phyloP scores from a whole-genome alignment of 2,797 vertebrate genomes.

The Poecilia gillii region DNA sequence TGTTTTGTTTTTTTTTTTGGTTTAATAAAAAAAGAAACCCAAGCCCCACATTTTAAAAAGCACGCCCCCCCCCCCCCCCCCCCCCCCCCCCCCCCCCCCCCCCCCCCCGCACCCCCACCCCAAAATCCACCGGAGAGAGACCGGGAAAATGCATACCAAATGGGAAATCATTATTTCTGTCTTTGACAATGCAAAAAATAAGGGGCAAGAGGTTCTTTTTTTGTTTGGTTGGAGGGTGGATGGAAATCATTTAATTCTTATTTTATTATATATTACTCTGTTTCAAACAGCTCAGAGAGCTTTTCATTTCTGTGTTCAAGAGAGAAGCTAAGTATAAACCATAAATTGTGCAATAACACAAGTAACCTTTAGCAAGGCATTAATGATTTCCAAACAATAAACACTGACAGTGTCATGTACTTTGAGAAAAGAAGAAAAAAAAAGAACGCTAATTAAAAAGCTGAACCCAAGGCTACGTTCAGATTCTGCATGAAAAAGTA shows the following conservation, averaged over 20 bases:
- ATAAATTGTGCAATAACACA: conserved; percentile 18
- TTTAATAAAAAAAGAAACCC: no score
- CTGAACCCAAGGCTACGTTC: neutral
- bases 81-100: no score
- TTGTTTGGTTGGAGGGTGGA: conserved; percentile 53
- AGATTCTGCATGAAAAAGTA: neutral
- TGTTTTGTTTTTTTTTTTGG: no score
- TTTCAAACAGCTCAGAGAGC: conserved; percentile 21
- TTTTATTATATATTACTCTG: conserved; percentile 30
- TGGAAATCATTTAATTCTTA: conserved; percentile 59
- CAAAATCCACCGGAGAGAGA: conserved; percentile 59
- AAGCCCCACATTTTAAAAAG: no score
- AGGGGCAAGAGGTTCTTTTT: conserved; percentile 65
- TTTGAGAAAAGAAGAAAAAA: conserved; percentile 9
- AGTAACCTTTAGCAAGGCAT: conserved; percentile 29
- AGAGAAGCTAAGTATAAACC: conserved; percentile 21
- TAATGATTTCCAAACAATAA: conserved; percentile 12
- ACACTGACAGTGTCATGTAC: neutral
- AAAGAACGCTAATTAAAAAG: conserved; percentile 11
- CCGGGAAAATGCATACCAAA: conserved; percentile 74
- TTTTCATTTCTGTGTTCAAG: conserved; percentile 29
- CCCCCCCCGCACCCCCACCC: neutral
- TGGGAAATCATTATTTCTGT: conserved; percentile 80
- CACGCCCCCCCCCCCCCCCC: no score
- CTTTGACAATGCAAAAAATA: conserved; percentile 69